Conservation (phyloP, 2,888 invertebrate species). For the Drosophila siamana region DNA sequence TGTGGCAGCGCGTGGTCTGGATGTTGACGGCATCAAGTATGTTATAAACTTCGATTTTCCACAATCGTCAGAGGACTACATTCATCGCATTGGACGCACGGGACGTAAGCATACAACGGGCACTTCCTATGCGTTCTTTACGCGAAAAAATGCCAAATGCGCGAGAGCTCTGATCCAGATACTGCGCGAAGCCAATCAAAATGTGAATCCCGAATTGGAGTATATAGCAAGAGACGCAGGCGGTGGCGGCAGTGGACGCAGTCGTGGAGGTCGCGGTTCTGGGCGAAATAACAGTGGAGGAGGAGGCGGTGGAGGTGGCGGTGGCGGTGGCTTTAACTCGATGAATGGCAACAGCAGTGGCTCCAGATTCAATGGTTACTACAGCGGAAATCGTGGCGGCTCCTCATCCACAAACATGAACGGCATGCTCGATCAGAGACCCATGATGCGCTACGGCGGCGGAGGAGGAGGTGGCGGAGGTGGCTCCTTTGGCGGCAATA, state of each 20-base stretch:
- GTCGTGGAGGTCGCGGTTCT: constrained; percentile 63
- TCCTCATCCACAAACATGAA: neutral
- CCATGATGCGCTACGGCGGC: constrained; percentile 1
- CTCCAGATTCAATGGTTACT: constrained; percentile 39
- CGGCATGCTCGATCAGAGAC: neutral
- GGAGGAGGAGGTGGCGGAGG: constrained; percentile 17
- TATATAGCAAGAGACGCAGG: constrained; percentile 89
- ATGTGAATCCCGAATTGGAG: constrained; percentile 93
- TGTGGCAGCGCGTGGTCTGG: constrained; percentile 97
- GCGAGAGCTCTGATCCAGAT: constrained; percentile 95
- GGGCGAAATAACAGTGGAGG: constrained; percentile 24
- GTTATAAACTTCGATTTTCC: constrained; percentile 98
- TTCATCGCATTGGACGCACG: constrained; percentile 97
- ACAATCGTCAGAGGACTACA: constrained; percentile 97
- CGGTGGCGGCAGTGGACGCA: constrained; percentile 84
- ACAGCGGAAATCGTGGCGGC: constrained; percentile 28
- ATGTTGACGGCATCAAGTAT: constrained; percentile 97
- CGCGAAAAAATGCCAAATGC: constrained; percentile 93
- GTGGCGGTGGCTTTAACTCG: constrained; percentile 19
- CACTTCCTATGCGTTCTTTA: constrained; percentile 97
- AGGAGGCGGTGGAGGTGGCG: constrained; percentile 9
- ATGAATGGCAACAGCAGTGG: constrained; percentile 16
- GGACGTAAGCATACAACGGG: constrained; percentile 94
- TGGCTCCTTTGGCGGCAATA: constrained; percentile 15
- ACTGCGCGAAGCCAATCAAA: constrained; percentile 95